A percentile compares a stretch with the other conserved stretches of the same genome.
phyloP scores from a whole-genome alignment of 1,140 invertebrate genomes.

The Drosophila bifasciata region DNA sequence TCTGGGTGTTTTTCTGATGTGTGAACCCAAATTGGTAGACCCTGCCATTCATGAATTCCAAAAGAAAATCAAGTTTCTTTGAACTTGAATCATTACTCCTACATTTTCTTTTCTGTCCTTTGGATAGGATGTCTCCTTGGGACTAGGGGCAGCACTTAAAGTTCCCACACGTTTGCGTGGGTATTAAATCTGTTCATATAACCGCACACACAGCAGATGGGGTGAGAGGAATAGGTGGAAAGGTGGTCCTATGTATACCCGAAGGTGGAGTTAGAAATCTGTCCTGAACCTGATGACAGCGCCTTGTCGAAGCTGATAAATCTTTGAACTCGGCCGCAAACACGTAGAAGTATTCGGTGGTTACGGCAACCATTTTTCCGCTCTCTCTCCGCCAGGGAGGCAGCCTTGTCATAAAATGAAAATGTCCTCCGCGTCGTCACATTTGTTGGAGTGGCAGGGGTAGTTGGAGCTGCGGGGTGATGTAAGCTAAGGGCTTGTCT shows the following conservation, averaged over 20 bases:
- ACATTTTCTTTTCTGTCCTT: constrained; percentile 46
- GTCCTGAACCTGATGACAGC: constrained; percentile 64
- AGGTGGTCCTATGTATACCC: neutral
- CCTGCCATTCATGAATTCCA: constrained; percentile 53
- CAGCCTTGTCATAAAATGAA: constrained; percentile 80
- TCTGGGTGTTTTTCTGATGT: constrained; percentile 71
- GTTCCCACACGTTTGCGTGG: constrained; percentile 69
- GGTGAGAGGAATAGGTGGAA: constrained; percentile 18
- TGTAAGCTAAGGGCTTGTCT: constrained; percentile 29
- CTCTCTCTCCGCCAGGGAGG: constrained; percentile 34
- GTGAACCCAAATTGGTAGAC: constrained; percentile 14
- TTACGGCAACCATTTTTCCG: constrained; percentile 68
- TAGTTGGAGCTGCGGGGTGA: constrained; percentile 4
- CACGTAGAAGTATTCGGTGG: constrained; percentile 81
- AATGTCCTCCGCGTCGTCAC: constrained; percentile 77
- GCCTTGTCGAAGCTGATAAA: constrained; percentile 79
- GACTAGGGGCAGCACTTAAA: constrained; percentile 78
- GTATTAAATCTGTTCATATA: constrained; percentile 82
- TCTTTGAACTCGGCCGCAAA: constrained; percentile 81
- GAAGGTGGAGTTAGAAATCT: constrained; percentile 1
- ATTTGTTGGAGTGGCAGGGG: constrained; percentile 53
- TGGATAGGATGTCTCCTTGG: constrained; percentile 71
- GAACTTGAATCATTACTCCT: constrained; percentile 53
- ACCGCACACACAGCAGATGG: constrained; percentile 51
- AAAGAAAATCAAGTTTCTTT: constrained; percentile 68